Evolutionary conservation across 2,797 vertebrate genomes (phyloP).

Genomic region (Margarornis squamiger): DNA sequence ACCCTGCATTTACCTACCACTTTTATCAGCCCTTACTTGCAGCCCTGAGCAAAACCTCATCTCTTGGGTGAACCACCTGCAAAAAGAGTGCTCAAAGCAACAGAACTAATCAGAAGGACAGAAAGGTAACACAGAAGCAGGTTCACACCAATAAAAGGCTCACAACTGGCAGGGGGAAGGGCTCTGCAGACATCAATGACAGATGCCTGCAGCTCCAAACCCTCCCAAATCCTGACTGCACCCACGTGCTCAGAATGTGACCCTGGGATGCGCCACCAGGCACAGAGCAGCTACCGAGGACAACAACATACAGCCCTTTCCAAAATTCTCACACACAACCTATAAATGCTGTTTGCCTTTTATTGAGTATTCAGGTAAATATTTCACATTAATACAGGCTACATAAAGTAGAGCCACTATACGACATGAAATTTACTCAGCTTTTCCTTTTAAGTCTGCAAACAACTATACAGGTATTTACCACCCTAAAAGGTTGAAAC

Average conservation of each 20-base stretch:
- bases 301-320: neutral
- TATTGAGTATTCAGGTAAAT: constrained; percentile 99
- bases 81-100: neutral
- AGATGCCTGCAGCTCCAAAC: neutral
- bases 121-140: fast-evolving
- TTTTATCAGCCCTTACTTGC: neutral
- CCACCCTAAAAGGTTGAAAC: constrained; percentile 92
- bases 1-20: neutral
- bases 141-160: neutral
- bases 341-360: constrained; percentile 85
- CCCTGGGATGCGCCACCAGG: neutral
- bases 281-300: neutral
- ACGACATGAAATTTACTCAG: constrained; percentile 98
- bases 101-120: neutral
- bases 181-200: neutral
- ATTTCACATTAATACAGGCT: constrained; percentile 99
- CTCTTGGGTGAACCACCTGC: neutral
- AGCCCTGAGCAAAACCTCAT: neutral
- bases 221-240: neutral
- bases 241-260: fast-evolving
- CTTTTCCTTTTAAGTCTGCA: constrained; percentile 96
- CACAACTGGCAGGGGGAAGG: neutral
- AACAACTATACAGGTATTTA: constrained; percentile 99
- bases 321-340: constrained; percentile 73
- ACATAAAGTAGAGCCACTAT: constrained; percentile 99